Conservation (phyloP, 1,140 invertebrate species). For the Pygmarrhopalites habei region DNA sequence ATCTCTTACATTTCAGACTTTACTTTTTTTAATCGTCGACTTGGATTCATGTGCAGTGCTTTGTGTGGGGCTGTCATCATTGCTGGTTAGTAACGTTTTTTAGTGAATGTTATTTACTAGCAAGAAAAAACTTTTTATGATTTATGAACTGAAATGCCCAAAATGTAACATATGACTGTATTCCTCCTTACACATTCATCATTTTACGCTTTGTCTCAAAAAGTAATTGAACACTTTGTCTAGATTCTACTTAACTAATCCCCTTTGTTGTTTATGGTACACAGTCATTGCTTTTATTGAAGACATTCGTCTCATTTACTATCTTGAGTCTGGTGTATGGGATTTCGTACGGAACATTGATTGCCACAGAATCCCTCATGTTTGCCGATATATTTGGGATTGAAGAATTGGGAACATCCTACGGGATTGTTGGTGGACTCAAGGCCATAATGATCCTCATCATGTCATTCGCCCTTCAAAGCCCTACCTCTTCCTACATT, state of each 20-base stretch:
- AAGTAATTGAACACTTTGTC: too few species aligned
- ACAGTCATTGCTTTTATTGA: slow-evolving; percentile 14
- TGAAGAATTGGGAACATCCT: slow-evolving; percentile 11
- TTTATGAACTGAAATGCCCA: too few species aligned
- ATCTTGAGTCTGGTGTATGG: slow-evolving; percentile 22
- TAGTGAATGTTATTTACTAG: neutral
- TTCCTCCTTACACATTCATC: too few species aligned
- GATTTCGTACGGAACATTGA: slow-evolving; percentile 11
- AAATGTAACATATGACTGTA: too few species aligned
- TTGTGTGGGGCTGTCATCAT: slow-evolving; percentile 7
- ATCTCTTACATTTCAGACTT: slow-evolving; percentile 26
- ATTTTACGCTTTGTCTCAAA: too few species aligned
- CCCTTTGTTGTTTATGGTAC: too few species aligned
- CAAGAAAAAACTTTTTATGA: too few species aligned
- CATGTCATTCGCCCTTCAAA: neutral
- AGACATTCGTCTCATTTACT: slow-evolving; percentile 21
- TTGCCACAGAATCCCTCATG: slow-evolving; percentile 21
- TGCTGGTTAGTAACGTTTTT: slow-evolving; percentile 8
- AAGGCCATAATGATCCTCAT: slow-evolving; percentile 4
- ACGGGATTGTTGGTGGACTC: slow-evolving; percentile 10
- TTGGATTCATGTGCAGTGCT: slow-evolving; percentile 7
- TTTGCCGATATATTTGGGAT: slow-evolving; percentile 27
- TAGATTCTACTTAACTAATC: too few species aligned
- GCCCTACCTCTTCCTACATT: slow-evolving; percentile 13
- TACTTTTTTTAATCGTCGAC: slow-evolving; percentile 12